Evolutionary conservation across 64 coral and sea anemone species (phyloP), one percentile per base, ranked within the genome.

Genomic region (Platygyra sinensis): DNA sequence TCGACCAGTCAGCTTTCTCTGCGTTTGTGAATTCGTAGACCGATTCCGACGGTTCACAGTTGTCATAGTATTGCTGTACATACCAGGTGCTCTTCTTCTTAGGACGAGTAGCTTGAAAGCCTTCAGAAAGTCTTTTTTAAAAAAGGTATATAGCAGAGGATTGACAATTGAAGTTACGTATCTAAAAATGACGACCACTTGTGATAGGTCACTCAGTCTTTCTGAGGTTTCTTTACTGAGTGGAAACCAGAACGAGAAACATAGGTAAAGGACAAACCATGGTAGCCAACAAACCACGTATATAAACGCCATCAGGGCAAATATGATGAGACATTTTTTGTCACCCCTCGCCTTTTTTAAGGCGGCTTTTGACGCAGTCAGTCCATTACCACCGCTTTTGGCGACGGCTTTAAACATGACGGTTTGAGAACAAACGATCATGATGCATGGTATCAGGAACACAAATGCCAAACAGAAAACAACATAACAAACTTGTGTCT

Each of bases 61-160:
- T 57, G 54, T 57, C 54, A 57, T 14, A 2, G 54, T 57, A 16
- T 57, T 14, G 54, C 15, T 16, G 54, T 16, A 12, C 10, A 16
- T 11, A 57, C 15, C 54, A n/a, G 20, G 11, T 16, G 63, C 0
- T 50, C 38, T 85, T 51, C 29, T 67, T 24, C 18, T 85, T 16
- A 85, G n/a, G 61, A 90, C 46, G 12, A 80, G 63, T 25, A 29
- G 30, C 74, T 76, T 88, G 46, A 88, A 77, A 79, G 90, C 90
- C 50, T 38, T 6, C n/a, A 92, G 84, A 32, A 92, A 92, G 67
- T 92, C 90, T 24, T 82, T 74, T 80, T 92, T 92, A 29, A 92
- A 92, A 81, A 92, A 92, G 11, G 90, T 92, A 59, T 92, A 92
- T 25, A 92, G 73, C 27, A 92, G 20, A n/a, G 90, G 90, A 72